These are phyloP conservation scores for Smutsia gigantea DNA, from an alignment of 2,797 vertebrate species.

Conservation along the genomic window DNA sequence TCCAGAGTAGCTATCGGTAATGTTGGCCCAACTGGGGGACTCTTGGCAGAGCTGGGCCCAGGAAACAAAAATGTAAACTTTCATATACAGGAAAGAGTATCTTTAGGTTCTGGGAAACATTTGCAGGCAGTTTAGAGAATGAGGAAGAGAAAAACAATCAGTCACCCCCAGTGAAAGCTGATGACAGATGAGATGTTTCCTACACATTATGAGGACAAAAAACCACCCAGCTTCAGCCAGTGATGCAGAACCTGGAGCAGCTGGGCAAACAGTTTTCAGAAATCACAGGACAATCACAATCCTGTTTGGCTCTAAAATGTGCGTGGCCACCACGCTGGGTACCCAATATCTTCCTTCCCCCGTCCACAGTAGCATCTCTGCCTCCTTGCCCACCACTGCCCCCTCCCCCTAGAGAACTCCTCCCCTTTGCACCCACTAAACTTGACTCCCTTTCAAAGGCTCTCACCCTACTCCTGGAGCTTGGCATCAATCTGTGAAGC, in stretches of 20 bases:
- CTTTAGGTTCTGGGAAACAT: conserved; percentile 28
- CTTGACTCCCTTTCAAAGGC: neutral
- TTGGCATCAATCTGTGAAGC: neutral
- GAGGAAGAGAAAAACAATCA: conserved; percentile 33
- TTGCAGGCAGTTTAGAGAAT: neutral
- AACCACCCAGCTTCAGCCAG: neutral
- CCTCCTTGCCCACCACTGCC: neutral
- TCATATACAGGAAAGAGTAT: neutral
- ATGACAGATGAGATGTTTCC: conserved; percentile 50
- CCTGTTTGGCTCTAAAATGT: conserved; percentile 5
- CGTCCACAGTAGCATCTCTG: neutral
- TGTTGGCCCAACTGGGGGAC: neutral
- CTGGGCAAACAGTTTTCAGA: conserved; percentile 49
- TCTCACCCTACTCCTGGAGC: neutral
- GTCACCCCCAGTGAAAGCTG: conserved; percentile 6
- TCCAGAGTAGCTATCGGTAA: neutral
- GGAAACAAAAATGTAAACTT: conserved; percentile 5
- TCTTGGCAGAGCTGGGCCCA: neutral
- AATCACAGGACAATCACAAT: conserved; percentile 46
- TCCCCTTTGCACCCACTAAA: neutral
- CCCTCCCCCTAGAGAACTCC: neutral
- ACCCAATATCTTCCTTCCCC: neutral
- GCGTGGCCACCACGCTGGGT: neutral
- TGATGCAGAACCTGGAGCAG: neutral
- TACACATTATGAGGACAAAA: neutral